Evolutionary conservation across 92 coral and sea anemone genomes (phyloP), one percentile per base, ranked within the genome.

Genomic region (Epizoanthus fatuus): DNA sequence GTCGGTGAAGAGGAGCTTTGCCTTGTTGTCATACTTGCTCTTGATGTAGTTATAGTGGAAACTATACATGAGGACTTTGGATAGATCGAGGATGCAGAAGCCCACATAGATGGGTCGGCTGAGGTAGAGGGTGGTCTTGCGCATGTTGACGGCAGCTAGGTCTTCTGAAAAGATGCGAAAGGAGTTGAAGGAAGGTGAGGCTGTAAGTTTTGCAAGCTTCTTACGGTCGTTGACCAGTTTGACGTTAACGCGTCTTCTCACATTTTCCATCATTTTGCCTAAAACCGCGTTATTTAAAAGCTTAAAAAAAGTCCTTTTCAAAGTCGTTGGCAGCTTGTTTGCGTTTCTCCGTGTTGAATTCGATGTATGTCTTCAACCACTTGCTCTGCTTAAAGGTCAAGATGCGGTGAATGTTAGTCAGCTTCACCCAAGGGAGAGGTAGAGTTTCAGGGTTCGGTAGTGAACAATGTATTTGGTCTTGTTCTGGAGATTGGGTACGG

Each of bases 21-120:
- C 82, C 3, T 51, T 39, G 62, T 38, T 13, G 7, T 49, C 82
- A 47, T 87, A 87, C 35, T 87, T 71, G 38, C 9, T 16, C 44
- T 69, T 72, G 40, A 87, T 81, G 20, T 68, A 54, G 47, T 83
- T 72, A 69, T 58, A 87, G 16, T 81, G 87, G 53, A 71, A 81
- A 17, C 49, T 13, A 47, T 81, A 81, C 91, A 81, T 87, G 12
- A 70, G 32, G 12, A 81, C 79, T 65, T 79, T 86, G 20, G 86
- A 79, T 38, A 79, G 74, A 37, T 79, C 90, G 37, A 70, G 81
- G 52, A 90, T 86, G 15, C 71, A 12, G 81, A 86, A 86, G 53
- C 91, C 85, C 17, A 86, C 78, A 40, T 90, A 90, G 52, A 90
- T 90, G 40, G 87, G 87, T 4, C 85, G 80, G 57, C 86, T 86